phyloP scores from a whole-genome alignment of 2,797 vertebrate species.

The Gymnoscopelus microlampas region DNA sequence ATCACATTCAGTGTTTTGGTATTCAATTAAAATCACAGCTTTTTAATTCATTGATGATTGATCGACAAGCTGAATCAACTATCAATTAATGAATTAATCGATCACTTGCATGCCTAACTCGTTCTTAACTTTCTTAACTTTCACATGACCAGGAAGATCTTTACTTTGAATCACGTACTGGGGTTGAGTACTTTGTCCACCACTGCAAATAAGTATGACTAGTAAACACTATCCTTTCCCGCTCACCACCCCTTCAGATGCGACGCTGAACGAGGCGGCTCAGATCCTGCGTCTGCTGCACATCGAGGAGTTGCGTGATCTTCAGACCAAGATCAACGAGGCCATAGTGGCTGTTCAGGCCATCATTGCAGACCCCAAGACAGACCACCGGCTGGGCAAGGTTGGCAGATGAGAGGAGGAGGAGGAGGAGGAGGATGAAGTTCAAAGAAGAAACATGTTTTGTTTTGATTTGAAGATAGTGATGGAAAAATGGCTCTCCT shows the following conservation, averaged over 20 bases:
- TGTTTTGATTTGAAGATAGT: conserved; percentile 31
- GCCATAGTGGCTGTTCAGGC: conserved; percentile 98
- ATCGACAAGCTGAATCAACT: too few relatives aligned
- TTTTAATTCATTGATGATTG: too few relatives aligned
- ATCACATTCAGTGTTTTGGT: too few relatives aligned
- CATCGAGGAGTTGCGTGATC: conserved; percentile 95
- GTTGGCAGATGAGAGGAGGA: conserved; percentile 89
- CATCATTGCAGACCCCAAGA: conserved; percentile 97
- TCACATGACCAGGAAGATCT: too few relatives aligned
- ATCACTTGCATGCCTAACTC: too few relatives aligned
- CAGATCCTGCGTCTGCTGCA: conserved; percentile 94
- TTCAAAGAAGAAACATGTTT: conserved; percentile 12
- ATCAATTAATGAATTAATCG: too few relatives aligned
- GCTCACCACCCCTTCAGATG: conserved; percentile 76
- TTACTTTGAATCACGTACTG: background rate
- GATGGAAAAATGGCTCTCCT: background rate
- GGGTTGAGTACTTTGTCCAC: background rate
- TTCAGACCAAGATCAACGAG: conserved; percentile 97
- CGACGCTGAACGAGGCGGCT: conserved; percentile 94
- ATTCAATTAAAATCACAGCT: too few relatives aligned
- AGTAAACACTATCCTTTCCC: background rate
- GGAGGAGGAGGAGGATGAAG: background rate
- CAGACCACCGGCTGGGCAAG: conserved; percentile 97
- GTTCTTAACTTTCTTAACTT: too few relatives aligned
- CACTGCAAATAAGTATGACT: background rate